A percentile compares a stretch with the other conserved stretches of the same genome.
These are phyloP conservation scores for Drosophila gunungcola DNA, from an alignment of 1,140 invertebrate species.

Conservation along the genomic window DNA sequence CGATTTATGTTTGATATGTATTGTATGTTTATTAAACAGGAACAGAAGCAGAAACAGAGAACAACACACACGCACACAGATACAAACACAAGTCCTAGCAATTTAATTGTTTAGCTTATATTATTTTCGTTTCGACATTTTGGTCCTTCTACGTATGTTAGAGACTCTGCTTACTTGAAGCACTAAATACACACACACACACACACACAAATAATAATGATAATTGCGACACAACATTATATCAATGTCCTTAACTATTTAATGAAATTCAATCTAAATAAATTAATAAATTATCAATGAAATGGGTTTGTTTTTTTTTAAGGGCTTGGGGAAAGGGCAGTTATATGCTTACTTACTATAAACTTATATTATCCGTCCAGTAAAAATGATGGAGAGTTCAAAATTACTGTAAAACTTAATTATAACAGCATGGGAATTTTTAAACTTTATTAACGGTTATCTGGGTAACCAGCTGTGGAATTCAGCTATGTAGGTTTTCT, in stretches of 20 bases:
- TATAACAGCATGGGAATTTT: neutral
- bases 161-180: conserved; percentile 44
- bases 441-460: neutral
- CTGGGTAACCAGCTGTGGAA: neutral
- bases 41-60: conserved; percentile 21
- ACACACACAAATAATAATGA: conserved; percentile 51
- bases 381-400: neutral
- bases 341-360: too few relatives aligned
- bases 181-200: conserved; percentile 54
- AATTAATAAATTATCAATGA: conserved; percentile 72
- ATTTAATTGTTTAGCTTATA: conserved; percentile 78
- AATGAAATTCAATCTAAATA: conserved; percentile 81
- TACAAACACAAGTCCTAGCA: conserved; percentile 75
- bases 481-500: neutral
- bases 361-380: too few relatives aligned
- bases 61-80: conserved; percentile 34
- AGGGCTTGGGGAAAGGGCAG: too few relatives aligned
- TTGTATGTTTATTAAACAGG: conserved; percentile 61
- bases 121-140: conserved; percentile 46
- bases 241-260: conserved; percentile 83
- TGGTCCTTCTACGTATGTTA: conserved; percentile 34
- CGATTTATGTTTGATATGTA: conserved; percentile 63
- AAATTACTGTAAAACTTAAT: neutral
- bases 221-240: conserved; percentile 71
- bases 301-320: neutral